Evolutionary conservation across 2,113 vertebrate genomes (phyloP), one percentile per base, ranked within the genome.

Genomic region (Podocnemis expansa): DNA sequence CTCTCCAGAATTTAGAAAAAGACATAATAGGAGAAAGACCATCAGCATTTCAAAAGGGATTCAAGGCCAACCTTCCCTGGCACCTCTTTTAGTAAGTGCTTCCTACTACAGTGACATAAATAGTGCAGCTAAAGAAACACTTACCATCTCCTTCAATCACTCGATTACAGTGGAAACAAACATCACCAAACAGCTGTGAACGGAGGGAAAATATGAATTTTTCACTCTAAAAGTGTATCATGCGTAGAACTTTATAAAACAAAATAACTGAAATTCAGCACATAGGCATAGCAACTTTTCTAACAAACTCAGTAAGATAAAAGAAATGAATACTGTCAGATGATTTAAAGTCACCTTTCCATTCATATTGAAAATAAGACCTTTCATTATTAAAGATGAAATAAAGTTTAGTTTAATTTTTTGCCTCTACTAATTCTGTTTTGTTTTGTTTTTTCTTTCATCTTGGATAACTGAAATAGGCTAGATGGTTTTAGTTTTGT

Each of bases 131-230:
- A 55, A 31, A 55, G 24, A 90, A 93, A 90, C 80, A 88, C 99
- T 99, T 96, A 99, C 99, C 99, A 80, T 99, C 99, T 95, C 99
- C 99, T 98, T 99, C 99, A 95, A 99, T 99, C 34, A 99, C 99
- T 91, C 98, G 99, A 87, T 99, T 99, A 98, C 99, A 99, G 95
- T 99, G 99, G 98, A 99, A 99, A 96, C 99, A 99, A 93, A 99
- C 99, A 95, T 99, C 99, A 90, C 99, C 99, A 45, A 99, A 99
- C 1, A 99, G 98, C 99, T 99, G 97, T 82, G 91, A 75, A 96
- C 0, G 11, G 89, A 88, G 80, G 56, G 79, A 56, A 94, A 92
- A 70, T 56, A 86, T 1, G 4, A 1, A 31, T 41, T 93, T 87
- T 94, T 78, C 86, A 75, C 29, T 2, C 27, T 45, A 87, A 27